These are phyloP conservation scores for Nesogale talazaci DNA, from an alignment of 2,113 vertebrate species.

Conservation along the genomic window DNA sequence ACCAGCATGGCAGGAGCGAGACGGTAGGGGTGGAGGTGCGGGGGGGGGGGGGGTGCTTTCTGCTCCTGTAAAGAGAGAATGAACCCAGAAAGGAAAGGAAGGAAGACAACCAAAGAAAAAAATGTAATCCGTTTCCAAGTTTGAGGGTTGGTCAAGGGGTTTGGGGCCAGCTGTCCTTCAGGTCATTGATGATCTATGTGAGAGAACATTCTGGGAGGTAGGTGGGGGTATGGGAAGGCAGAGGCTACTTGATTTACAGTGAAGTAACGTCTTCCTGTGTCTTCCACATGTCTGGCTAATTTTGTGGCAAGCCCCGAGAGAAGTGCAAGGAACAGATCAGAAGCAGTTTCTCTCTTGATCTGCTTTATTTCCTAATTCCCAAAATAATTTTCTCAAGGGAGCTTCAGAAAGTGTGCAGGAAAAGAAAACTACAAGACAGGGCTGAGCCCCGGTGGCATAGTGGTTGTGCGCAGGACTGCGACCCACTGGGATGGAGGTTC, in stretches of 20 bases:
- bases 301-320: not conserved
- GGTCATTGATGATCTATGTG: not conserved
- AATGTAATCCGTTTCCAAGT: not conserved
- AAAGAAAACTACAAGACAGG: not conserved
- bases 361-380: too few species aligned
- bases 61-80: too few species aligned
- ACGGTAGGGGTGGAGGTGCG: too few species aligned
- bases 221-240: not conserved
- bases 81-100: not conserved
- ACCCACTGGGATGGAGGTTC: too few species aligned
- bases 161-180: not conserved
- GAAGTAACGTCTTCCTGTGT: not conserved
- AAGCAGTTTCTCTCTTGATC: too few species aligned
- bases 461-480: too few species aligned
- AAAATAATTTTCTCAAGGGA: too few species aligned
- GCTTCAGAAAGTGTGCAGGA: not conserved
- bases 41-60: too few species aligned
- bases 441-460: too few species aligned
- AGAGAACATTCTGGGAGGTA: conserved; percentile 16
- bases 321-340: not conserved
- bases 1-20: too few species aligned
- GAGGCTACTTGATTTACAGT: not conserved
- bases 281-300: not conserved
- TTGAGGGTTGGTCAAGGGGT: not conserved
- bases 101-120: not conserved